A percentile compares a stretch with the other conserved stretches of the same genome.
These are phyloP conservation scores for Edolisoma coerulescens DNA, from an alignment of 2,113 vertebrate genomes.

Conservation along the genomic window DNA sequence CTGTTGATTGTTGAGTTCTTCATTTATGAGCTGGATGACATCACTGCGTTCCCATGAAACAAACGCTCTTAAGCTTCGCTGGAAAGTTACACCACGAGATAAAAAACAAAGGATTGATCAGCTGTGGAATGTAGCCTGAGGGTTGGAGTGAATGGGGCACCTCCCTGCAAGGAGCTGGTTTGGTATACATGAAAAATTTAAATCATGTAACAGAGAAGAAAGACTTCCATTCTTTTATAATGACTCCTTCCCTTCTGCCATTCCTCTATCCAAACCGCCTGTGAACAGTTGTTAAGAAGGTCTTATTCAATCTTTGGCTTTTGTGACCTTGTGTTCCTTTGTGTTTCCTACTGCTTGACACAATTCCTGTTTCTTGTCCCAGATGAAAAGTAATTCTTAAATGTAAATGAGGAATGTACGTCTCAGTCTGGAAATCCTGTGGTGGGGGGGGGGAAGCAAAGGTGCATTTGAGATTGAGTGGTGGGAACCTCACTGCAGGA, in stretches of 20 bases:
- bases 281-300: background rate
- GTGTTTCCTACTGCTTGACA: background rate
- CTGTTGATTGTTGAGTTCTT: background rate
- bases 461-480: background rate
- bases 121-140: conserved; percentile 9
- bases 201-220: background rate
- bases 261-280: background rate
- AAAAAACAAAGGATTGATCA: background rate
- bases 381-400: background rate
- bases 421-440: background rate
- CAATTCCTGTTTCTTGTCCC: background rate
- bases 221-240: background rate
- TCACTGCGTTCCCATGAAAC: background rate
- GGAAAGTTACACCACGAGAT: background rate
- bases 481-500: background rate
- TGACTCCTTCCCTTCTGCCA: background rate
- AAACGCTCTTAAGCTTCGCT: background rate
- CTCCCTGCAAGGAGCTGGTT: background rate
- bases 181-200: background rate
- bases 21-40: background rate
- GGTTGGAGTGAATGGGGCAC: background rate
- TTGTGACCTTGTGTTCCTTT: background rate
- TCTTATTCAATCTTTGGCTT: background rate
- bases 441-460: background rate
- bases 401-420: background rate